These are phyloP conservation scores for Thunnus maccoyii DNA, from an alignment of 2,113 vertebrate species.

Conservation along the genomic window DNA sequence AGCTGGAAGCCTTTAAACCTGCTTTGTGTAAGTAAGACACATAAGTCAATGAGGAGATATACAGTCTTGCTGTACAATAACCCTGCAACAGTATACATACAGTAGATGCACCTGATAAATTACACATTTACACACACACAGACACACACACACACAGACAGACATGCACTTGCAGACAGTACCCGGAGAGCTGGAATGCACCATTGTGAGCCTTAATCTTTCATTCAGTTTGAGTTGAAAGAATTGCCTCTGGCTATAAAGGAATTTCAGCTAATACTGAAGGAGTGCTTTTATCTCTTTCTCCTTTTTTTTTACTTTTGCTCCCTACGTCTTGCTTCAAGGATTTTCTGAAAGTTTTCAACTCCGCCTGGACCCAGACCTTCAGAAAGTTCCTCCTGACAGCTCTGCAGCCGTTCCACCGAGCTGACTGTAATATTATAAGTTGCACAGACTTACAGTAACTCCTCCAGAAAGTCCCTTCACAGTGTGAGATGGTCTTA, in stretches of 20 bases:
- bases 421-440: not conserved
- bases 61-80: not conserved
- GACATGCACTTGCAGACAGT: too few relatives aligned
- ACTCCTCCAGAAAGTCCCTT: not conserved
- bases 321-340: not conserved
- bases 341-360: constrained; percentile 21
- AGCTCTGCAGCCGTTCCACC: constrained; percentile 15
- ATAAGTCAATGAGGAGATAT: too few relatives aligned
- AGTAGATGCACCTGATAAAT: not conserved
- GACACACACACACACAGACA: too few relatives aligned
- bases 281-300: not conserved
- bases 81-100: too few relatives aligned
- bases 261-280: not conserved
- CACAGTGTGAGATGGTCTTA: not conserved
- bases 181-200: not conserved
- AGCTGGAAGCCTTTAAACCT: not conserved
- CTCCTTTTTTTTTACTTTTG: not conserved
- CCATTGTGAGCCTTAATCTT: constrained; percentile 21
- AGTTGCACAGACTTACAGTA: not conserved
- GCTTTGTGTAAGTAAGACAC: not conserved
- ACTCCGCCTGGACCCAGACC: not conserved
- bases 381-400: not conserved
- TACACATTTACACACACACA: not conserved
- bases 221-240: constrained; percentile 26
- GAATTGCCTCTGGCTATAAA: not conserved